A percentile compares a stretch with the other conserved stretches of the same genome.
phyloP scores from a whole-genome alignment of 2,888 invertebrate species.

The Oscheius sp. region DNA sequence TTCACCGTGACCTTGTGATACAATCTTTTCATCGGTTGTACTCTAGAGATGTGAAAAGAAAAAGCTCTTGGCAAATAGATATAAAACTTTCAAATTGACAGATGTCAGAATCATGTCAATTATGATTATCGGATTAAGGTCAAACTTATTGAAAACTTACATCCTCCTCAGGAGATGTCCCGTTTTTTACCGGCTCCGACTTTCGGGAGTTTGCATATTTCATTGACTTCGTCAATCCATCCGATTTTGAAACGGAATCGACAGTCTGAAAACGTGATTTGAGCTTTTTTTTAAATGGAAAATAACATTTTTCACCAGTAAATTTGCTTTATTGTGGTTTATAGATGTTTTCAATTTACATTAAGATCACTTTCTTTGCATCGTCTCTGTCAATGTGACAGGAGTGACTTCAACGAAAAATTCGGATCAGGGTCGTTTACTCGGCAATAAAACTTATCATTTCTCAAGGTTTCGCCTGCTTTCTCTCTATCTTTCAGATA shows the following conservation, averaged over 20 bases:
- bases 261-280: constrained; percentile 6
- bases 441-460: background rate
- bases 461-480: background rate
- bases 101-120: background rate
- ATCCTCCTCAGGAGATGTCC: constrained; percentile 15
- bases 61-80: background rate
- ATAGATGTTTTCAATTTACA: too few relatives aligned
- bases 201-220: constrained; percentile 50
- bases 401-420: too few relatives aligned
- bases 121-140: too few relatives aligned
- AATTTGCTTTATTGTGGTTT: too few relatives aligned
- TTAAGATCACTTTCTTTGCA: too few relatives aligned
- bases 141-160: background rate
- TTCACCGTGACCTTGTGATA: background rate
- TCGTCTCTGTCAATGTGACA: too few relatives aligned
- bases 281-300: background rate
- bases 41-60: too few relatives aligned
- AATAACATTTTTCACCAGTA: too few relatives aligned
- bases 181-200: constrained; percentile 27
- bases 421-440: too few relatives aligned
- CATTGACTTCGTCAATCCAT: constrained; percentile 51
- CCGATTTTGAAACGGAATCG: constrained; percentile 21
- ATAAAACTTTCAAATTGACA: background rate
- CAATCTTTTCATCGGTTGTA: background rate
- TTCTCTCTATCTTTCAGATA: background rate